Base-by-base conservation (phyloP, 2,888 invertebrate genomes). In the Brachyptera putata region DNA sequence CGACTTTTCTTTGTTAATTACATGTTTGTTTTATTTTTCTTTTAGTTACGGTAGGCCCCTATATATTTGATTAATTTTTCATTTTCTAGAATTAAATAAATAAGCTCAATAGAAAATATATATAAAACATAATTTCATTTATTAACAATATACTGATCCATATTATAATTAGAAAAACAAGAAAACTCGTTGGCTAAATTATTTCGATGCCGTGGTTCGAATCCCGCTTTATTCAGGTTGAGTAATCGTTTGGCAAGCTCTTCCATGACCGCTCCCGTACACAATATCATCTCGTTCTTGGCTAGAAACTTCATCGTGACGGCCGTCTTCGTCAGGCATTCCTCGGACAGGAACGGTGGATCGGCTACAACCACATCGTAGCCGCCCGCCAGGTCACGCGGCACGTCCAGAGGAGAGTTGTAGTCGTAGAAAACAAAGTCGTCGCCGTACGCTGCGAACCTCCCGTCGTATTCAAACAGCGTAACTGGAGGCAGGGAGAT, bases 331-430 rank as follows among this genome's bases (percentile, higher is more conserved):
- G 83, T 80, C 50, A 96, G 79, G 74, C 97, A 97, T 72, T 96
- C 96, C 67, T 92, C 88, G 0, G 95, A 89, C 1, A 98, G 78
- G 75, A 96, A 97, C 0, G 98, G 98, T 1, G 98, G 97, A 77
- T 98, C 97, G 0, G 89, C 92, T 57, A 98, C 79, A 1, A 97
- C 88, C 22, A 97, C 72, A 74, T 95, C 91, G 73, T 86, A 95
- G 48, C 77, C 72, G 21, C 76, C 75, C 1, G 77, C 68, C 13
- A 84, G 75, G 11, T 86, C 82, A 30, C 77, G 71, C 0, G 87
- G 84, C 13, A 91, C 69, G 50, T 83, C 80, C 11, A 87, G 79
- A 1, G 93, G 92, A 11, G 77, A 73, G 68, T 91, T 92, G 73
- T 95, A 96, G 75, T 98, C 95, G 70, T 95, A 98, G 65, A 84